Conservation (phyloP, 2,888 invertebrate species). For the Lacanobia oleracea region DNA sequence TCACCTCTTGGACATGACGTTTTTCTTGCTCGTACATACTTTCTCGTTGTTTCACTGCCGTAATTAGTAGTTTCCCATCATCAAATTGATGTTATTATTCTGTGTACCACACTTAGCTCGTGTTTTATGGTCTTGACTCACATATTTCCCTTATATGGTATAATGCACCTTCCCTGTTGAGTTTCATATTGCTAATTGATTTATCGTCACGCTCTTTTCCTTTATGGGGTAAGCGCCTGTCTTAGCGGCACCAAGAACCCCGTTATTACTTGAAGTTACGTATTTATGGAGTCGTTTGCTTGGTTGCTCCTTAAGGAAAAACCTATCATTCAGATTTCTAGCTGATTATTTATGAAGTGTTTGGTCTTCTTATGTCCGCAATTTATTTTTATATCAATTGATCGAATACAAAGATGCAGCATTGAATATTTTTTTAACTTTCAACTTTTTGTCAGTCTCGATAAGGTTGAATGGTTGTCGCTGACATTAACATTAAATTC, state of each 20-base stretch:
- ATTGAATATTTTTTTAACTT: conserved; percentile 45
- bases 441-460: conserved; percentile 42
- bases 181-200: conserved; percentile 66
- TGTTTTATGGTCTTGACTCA: conserved; percentile 58
- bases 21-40: conserved; percentile 50
- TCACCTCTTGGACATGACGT: conserved; percentile 54
- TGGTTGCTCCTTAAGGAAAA: conserved; percentile 24
- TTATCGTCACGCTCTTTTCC: conserved; percentile 65
- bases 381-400: conserved; percentile 21
- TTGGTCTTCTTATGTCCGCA: conserved; percentile 26
- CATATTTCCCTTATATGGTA: conserved; percentile 44
- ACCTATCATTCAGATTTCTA: conserved; percentile 11
- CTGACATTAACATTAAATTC: not conserved
- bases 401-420: conserved; percentile 33
- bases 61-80: conserved; percentile 63
- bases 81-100: conserved; percentile 51
- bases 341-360: conserved; percentile 28
- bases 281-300: conserved; percentile 32
- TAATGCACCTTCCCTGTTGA: conserved; percentile 50
- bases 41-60: conserved; percentile 55
- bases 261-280: conserved; percentile 50
- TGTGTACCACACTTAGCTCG: conserved; percentile 31
- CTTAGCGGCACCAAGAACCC: conserved; percentile 50
- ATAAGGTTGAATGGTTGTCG: conserved; percentile 13
- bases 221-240: conserved; percentile 58